Base-by-base conservation (phyloP, 2,113 vertebrate genomes). In the Anoplopoma fimbria region DNA sequence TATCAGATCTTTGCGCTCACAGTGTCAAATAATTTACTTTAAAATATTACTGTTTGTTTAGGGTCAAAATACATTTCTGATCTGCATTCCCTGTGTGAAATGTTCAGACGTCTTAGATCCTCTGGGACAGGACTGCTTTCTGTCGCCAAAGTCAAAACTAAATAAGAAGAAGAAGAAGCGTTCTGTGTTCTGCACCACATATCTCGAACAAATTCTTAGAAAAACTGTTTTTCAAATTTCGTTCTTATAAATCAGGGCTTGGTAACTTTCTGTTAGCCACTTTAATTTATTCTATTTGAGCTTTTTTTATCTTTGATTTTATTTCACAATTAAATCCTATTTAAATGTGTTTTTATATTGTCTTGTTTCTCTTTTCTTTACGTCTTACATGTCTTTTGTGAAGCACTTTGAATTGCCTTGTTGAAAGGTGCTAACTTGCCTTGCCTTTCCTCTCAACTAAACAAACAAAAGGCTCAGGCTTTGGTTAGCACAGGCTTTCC, bases 381-480 rank as follows among this genome's bases (percentile, higher is more conserved):
- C 23, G 40, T 27, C 25, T 29, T 31, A 19, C 17, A 49, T 31
- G 27, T 33, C 19, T 69, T 49, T 14, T 2, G 12, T 33, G 49
- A 49, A 23, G 25, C 38, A 67, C 38, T 27, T 7, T n/a, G 23
- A 40, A 4, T 9, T 31, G 15, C 10, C 33, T 31, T 69, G 29
- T 51, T 31, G 17, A 49, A 69, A 49, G 9, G 64, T 19, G 38
- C 25, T 47, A 68, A 68, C 65, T 47, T 68, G 15, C 38, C 8
- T 45, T 45, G 23, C n/a, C 38, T 38, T 42, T 49, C 27, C 51
- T 78, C 38, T 81, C 53, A 49, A 61, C 25, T 75, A 72, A 15
- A n/a, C 6, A n/a, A 68, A 79, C 45, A 31, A 67, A 76, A 29
- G 77, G 57, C 78, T 65, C 74, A 53, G 51, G 63, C 62, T 75